These are phyloP conservation scores for Netelia fuscicornis DNA, from an alignment of 2,888 invertebrate genomes.

Conservation along the genomic window DNA sequence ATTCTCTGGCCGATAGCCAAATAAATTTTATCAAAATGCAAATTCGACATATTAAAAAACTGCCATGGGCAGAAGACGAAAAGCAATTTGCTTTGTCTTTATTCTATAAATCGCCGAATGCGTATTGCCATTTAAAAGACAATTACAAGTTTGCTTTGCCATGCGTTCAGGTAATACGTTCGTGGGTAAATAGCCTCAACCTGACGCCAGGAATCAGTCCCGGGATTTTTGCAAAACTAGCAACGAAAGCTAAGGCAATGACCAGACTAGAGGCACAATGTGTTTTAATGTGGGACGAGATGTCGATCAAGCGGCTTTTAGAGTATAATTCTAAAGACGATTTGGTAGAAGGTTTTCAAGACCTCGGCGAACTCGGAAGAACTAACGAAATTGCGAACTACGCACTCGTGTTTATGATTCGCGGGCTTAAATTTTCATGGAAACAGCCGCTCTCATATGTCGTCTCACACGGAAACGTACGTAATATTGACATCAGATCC, in stretches of 20 bases:
- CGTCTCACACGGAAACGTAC: too few relatives aligned
- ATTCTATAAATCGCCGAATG: slow-evolving; percentile 76
- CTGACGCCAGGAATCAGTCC: slow-evolving; percentile 71
- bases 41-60: slow-evolving; percentile 65
- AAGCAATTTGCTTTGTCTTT: slow-evolving; percentile 73
- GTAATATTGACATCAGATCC: background rate
- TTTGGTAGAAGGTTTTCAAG: slow-evolving; percentile 68
- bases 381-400: slow-evolving; percentile 65
- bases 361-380: slow-evolving; percentile 70
- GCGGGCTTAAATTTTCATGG: slow-evolving; percentile 71
- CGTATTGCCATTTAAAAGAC: slow-evolving; percentile 72
- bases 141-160: slow-evolving; percentile 73
- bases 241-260: slow-evolving; percentile 73
- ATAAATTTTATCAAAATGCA: slow-evolving; percentile 67
- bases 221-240: slow-evolving; percentile 67
- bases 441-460: slow-evolving; percentile 70
- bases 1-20: slow-evolving; percentile 9
- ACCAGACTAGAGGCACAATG: slow-evolving; percentile 68
- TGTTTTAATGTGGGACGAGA: too few relatives aligned
- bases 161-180: slow-evolving; percentile 70
- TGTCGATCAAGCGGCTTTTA: too few relatives aligned
- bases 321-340: too few relatives aligned
- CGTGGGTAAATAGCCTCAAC: slow-evolving; percentile 72
- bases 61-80: slow-evolving; percentile 72
- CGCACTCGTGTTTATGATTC: slow-evolving; percentile 73